Base-by-base conservation (phyloP, 1,140 invertebrate genomes). In the Drosophila ficusphila region DNA sequence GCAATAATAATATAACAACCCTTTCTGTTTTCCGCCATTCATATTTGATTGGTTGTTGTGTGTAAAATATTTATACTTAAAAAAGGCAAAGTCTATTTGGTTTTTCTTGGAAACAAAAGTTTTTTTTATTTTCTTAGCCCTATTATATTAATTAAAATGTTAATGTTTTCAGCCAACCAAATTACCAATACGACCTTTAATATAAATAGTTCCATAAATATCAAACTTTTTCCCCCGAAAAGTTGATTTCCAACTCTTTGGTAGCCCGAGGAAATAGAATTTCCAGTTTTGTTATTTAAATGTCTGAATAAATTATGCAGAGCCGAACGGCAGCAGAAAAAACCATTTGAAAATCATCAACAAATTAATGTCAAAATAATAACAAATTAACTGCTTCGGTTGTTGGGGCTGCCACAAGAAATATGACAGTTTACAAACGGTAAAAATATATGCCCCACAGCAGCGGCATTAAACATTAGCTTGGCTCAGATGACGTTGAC, bases 381-480 rank as follows among this genome's bases (percentile, higher is more conserved):
- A 83, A 83, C 79, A 83, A 85, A 83, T 83, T 83, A 78, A 76
- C 69, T 56, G 49, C 38, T 33, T 47, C 42, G 42, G 27, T 42
- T 42, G 47, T 6, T 4, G 34, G 7, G 38, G 33, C 25, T 14
- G 23, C 27, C 38, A 47, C 44, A 51, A 47, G 42, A 82, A 65
- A 83, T 78, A 78, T 83, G 79, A 83, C 62, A 79, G 49, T 47
- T 78, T 60, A 61, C 79, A 70, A 82, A 83, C 79, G 79, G 74
- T 83, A 78, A 83, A 82, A 44, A 49, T n/a, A 41, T 12, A 27
- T 82, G 61, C 21, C 71, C 64, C 48, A 62, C 49, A 73, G 42
- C 52, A 51, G 33, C 41, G 65, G 23, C 42, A 41, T 54, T 46
- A 53, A 58, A 60, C 53, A 64, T 77, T 77, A 72, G 51, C 53